Percentiles rank a stretch among this genome's conserved stretches.
Evolutionary conservation across 2,888 invertebrate species (phyloP).

Genomic region (Linnaemya tessellans): DNA sequence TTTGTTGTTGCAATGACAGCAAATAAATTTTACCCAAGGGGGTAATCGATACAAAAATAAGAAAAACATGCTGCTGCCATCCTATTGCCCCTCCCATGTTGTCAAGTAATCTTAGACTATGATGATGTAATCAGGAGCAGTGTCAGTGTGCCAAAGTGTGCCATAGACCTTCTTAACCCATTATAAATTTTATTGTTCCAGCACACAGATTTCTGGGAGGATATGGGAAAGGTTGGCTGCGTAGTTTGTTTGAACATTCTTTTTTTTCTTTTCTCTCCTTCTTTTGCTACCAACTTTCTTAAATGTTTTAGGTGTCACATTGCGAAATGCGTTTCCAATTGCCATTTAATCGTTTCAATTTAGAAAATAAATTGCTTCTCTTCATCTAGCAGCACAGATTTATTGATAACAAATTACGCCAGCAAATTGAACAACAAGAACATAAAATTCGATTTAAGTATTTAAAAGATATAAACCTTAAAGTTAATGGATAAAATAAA

Average conservation of each 20-base stretch:
- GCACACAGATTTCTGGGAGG: conserved; percentile 67
- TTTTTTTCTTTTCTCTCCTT: neutral
- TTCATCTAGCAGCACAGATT: conserved; percentile 59
- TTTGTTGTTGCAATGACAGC: conserved; percentile 77
- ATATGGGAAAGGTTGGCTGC: conserved; percentile 43
- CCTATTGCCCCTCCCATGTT: conserved; percentile 53
- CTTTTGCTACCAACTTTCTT: conserved; percentile 61
- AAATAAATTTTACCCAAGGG: conserved; percentile 83
- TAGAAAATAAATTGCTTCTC: conserved; percentile 83
- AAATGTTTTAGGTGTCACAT: conserved; percentile 78
- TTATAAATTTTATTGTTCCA: conserved; percentile 57
- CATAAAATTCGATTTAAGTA: conserved; percentile 45
- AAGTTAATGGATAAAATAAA: conserved; percentile 43
- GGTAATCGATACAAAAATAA: conserved; percentile 79
- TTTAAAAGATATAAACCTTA: conserved; percentile 47
- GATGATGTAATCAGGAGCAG: conserved; percentile 72
- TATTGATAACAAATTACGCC: conserved; percentile 65
- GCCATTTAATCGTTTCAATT: conserved; percentile 84
- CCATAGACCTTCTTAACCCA: conserved; percentile 56
- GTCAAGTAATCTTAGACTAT: conserved; percentile 57
- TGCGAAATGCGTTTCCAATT: conserved; percentile 78
- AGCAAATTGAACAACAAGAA: conserved; percentile 10
- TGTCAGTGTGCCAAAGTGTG: neutral
- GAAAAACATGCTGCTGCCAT: conserved; percentile 33
- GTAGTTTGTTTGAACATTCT: neutral